phyloP scores from a whole-genome alignment of 2,113 vertebrate species.

The Erpornis zantholeuca region DNA sequence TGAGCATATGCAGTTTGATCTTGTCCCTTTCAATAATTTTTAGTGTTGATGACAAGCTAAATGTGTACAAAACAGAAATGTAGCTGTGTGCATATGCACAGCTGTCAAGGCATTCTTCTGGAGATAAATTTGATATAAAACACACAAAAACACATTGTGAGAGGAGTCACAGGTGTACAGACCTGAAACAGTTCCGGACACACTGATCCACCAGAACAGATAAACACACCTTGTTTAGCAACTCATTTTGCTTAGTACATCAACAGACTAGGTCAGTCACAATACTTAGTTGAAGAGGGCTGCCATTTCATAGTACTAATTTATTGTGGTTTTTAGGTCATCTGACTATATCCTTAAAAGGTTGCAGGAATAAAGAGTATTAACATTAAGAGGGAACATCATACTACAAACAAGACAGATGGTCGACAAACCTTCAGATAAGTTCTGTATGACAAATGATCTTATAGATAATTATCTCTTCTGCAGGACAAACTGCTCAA shows the following conservation, averaged over 20 bases:
- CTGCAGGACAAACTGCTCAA: not conserved
- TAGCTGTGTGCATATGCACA: not conserved
- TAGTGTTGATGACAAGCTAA: not conserved
- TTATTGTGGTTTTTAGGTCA: not conserved
- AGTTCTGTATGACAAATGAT: not conserved
- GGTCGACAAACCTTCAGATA: not conserved
- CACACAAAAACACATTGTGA: not conserved
- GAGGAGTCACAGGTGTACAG: not conserved
- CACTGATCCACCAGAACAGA: not conserved
- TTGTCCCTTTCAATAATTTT: not conserved
- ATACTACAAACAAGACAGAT: not conserved
- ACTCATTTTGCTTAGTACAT: not conserved
- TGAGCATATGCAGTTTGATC: accelerated
- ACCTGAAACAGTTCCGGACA: not conserved
- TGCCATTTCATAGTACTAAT: not conserved
- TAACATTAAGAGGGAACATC: not conserved
- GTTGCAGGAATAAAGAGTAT: not conserved
- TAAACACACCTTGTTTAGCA: not conserved
- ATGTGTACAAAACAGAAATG: not conserved
- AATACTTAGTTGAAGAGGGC: not conserved
- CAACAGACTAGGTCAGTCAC: not conserved
- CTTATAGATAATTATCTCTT: not conserved
- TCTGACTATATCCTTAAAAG: not conserved
- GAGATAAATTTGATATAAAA: not conserved
- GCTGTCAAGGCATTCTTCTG: not conserved